phyloP scores from a whole-genome alignment of 2,888 invertebrate species.

The Entomobrya proxima region DNA sequence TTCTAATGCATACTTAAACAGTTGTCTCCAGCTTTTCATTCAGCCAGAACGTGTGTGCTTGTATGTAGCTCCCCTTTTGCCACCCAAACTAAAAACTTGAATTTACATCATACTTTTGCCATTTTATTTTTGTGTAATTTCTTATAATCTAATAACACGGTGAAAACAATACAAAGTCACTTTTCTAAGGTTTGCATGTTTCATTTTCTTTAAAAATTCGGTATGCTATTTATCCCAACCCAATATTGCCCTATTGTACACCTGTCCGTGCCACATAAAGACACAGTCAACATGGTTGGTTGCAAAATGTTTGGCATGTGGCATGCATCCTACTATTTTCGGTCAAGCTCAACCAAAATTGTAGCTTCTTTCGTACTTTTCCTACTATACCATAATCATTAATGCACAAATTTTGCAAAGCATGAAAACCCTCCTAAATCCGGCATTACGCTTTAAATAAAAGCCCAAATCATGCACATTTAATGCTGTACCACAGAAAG shows the following conservation, averaged over 20 bases:
- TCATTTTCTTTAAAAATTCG: no score
- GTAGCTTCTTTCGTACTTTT: not conserved
- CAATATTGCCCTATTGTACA: not conserved
- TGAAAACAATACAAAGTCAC: no score
- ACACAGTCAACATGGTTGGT: not conserved
- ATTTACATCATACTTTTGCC: no score
- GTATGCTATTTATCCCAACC: no score
- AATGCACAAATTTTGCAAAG: constrained; percentile 22
- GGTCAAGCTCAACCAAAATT: not conserved
- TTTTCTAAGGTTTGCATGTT: no score
- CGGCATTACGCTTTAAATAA: constrained; percentile 31
- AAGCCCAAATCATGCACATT: constrained; percentile 49
- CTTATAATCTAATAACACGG: no score
- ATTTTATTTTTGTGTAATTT: no score
- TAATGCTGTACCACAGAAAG: constrained; percentile 22
- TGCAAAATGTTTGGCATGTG: constrained; percentile 15
- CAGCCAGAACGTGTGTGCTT: constrained; percentile 3
- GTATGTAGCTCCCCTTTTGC: not conserved
- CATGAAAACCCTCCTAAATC: constrained; percentile 24
- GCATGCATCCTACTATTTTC: not conserved
- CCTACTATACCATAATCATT: not conserved
- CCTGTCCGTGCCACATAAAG: not conserved
- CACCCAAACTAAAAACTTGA: no score
- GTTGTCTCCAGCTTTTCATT: not conserved
- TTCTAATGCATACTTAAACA: constrained; percentile 6